phyloP scores from a whole-genome alignment of 2,113 vertebrate genomes.

The Indicator maculatus region DNA sequence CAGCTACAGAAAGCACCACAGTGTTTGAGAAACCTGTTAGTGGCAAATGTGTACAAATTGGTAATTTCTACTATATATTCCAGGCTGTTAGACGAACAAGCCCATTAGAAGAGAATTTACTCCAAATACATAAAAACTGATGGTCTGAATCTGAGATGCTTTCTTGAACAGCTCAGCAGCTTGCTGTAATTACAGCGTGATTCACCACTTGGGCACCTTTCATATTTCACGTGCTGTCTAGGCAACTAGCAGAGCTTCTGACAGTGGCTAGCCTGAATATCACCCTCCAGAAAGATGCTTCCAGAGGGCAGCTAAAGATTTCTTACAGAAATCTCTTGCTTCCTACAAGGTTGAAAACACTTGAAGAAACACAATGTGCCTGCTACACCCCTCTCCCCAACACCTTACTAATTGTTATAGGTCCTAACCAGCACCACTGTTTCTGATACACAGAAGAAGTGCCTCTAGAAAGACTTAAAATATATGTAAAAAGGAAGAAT shows the following conservation, averaged over 20 bases:
- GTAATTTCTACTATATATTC: constrained; percentile 28
- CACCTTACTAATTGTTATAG: not conserved
- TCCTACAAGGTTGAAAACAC: not conserved
- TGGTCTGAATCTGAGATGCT: constrained; percentile 25
- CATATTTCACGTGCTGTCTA: not conserved
- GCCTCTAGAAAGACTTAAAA: not conserved
- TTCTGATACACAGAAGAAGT: not conserved
- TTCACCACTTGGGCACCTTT: constrained; percentile 12
- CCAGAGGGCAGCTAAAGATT: not conserved
- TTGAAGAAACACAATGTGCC: not conserved
- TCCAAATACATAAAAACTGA: constrained; percentile 42
- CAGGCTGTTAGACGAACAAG: constrained; percentile 3
- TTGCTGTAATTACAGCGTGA: constrained; percentile 25
- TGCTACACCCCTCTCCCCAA: not conserved
- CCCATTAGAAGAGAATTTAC: constrained; percentile 14
- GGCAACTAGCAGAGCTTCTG: not conserved
- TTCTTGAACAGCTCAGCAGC: constrained; percentile 21
- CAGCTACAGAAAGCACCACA: not conserved
- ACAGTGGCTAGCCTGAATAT: not conserved
- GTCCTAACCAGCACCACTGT: rapidly evolving
- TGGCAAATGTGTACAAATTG: constrained; percentile 30
- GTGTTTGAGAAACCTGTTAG: not conserved
- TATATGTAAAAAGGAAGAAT: not conserved
- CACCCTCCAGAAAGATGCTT: not conserved
- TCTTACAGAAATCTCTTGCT: not conserved